Conservation (phyloP, 2,888 invertebrate species). For the Synanthedon formicaeformis region DNA sequence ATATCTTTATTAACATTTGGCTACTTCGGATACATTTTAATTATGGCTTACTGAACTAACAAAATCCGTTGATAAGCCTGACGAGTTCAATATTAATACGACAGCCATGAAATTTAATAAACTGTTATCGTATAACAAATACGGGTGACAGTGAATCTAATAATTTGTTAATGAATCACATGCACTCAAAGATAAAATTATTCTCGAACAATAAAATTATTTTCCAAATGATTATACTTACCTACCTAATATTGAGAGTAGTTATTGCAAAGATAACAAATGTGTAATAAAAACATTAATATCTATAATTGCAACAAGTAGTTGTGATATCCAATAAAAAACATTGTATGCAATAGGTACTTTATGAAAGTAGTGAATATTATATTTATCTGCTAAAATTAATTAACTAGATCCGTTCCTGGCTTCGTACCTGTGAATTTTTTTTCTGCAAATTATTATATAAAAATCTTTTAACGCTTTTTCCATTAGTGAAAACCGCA, state of each 20-base stretch:
- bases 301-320: too few species aligned
- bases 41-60: conserved; percentile 37
- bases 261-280: background rate
- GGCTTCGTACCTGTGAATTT: too few species aligned
- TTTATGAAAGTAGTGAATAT: too few species aligned
- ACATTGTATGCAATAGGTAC: too few species aligned
- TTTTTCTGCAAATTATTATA: too few species aligned
- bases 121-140: conserved; percentile 48
- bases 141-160: conserved; percentile 36
- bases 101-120: conserved; percentile 56
- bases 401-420: too few species aligned
- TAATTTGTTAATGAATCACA: conserved; percentile 45
- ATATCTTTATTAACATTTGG: conserved; percentile 52
- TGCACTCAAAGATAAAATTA: conserved; percentile 26
- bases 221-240: background rate
- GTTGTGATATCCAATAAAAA: too few species aligned
- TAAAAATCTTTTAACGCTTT: too few species aligned
- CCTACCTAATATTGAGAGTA: background rate
- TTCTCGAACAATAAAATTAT: conserved; percentile 14
- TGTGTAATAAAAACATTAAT: background rate
- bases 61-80: conserved; percentile 43
- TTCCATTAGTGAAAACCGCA: too few species aligned
- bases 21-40: conserved; percentile 45
- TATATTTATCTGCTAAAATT: too few species aligned
- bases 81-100: conserved; percentile 36